Evolutionary conservation across 1,140 invertebrate species (phyloP), one percentile per base, ranked within the genome.

Genomic region (Thaumatotibia leucotreta): DNA sequence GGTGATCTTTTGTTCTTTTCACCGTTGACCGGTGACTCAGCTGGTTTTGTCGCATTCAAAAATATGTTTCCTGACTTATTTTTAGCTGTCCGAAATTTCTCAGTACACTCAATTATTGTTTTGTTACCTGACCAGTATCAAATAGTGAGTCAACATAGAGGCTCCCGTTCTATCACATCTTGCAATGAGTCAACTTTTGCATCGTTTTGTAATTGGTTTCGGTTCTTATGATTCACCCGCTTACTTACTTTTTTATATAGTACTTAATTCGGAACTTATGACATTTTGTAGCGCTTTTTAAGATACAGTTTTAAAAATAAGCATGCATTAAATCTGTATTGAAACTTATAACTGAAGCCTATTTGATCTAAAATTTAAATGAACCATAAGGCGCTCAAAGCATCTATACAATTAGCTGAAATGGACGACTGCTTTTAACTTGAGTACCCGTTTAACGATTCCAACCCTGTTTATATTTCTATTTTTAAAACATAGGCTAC

Each of bases 1-100:
- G 76, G 71, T 73, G 73, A 73, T 80, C 80, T 86, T 86, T 86
- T 84, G 80, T 89, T 83, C 71, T 77, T 74, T 70, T 69, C 64
- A 17, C 64, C 27, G 54, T 58, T 63, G 66, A 49, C 61, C 64
- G 45, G 45, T 76, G 69, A 70, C 61, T 75, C 69, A 72, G 69
- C 66, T 69, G 66, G 61, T 70, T 72, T 69, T 74, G 27, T 50
- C 20, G 35, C 35, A 20, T 49, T 27, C 52, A 31, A 58, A 58
- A 58, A 29, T 58, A 58, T 58, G 24, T 58, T 58, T 58, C 27
- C 52, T 24, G n/a, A 58, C 14, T 31, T 58, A 58, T 58, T 58
- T 58, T 58, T 58, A 58, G 14, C 4, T 31, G 2, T 2, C 10
- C 11, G 11, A 1, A 17, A 14, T 29, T 29, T 27, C 24, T 14